Conservation (phyloP, 1,140 invertebrate species). For the Sipha flava region DNA sequence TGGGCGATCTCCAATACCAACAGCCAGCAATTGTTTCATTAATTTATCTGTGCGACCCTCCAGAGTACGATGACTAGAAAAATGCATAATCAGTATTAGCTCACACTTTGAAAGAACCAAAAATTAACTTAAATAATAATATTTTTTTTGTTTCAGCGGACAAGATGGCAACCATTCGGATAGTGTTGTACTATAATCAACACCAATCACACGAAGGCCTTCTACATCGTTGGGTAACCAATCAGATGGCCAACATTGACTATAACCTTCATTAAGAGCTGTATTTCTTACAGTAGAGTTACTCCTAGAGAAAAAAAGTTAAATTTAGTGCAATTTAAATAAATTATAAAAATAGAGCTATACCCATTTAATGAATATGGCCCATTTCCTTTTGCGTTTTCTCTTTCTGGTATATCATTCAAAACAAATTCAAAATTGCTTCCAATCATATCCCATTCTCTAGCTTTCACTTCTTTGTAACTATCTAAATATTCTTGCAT, state of each 20-base stretch:
- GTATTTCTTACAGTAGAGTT: neutral
- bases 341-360: neutral
- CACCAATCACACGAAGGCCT: conserved; percentile 53
- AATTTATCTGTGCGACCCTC: conserved; percentile 34
- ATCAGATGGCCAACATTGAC: conserved; percentile 59
- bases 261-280: conserved; percentile 41
- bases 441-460: conserved; percentile 50
- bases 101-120: too few relatives aligned
- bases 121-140: neutral
- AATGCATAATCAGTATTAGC: conserved; percentile 42
- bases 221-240: conserved; percentile 59
- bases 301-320: neutral
- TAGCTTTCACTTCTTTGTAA: conserved; percentile 48
- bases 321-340: neutral
- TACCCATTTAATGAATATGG: conserved; percentile 19
- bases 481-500: conserved; percentile 49
- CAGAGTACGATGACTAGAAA: conserved; percentile 30
- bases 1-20: conserved; percentile 54
- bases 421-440: conserved; percentile 55
- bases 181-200: conserved; percentile 60
- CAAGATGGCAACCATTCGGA: conserved; percentile 61
- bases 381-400: conserved; percentile 24
- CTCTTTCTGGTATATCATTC: conserved; percentile 53
- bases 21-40: conserved; percentile 43
- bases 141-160: conserved; percentile 45